phyloP scores from a whole-genome alignment of 2,113 vertebrate species.

The Rhadina sibilatrix region DNA sequence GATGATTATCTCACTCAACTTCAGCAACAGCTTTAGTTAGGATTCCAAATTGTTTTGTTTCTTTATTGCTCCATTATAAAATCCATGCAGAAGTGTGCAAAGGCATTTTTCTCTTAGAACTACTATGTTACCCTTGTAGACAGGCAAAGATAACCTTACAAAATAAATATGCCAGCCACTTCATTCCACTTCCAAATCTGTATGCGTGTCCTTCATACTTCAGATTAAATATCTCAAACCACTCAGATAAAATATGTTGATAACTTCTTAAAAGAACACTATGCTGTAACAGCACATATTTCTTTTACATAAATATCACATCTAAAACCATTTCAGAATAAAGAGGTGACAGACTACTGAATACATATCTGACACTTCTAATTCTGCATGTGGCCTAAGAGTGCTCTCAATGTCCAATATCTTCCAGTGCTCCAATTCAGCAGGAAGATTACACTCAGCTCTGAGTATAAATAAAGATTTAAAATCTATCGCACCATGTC shows the following conservation, averaged over 20 bases:
- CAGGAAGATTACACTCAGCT: background rate
- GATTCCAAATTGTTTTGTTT: background rate
- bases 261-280: slow-evolving; percentile 1
- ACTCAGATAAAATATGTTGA: background rate
- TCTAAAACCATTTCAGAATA: background rate
- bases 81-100: background rate
- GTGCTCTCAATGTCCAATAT: background rate
- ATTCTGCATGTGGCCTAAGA: background rate
- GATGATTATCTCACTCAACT: background rate
- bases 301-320: background rate
- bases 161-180: slow-evolving; percentile 19
- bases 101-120: slow-evolving; percentile 20
- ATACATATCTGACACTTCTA: background rate
- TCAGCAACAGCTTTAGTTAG: background rate
- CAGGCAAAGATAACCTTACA: slow-evolving; percentile 28
- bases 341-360: background rate
- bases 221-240: background rate
- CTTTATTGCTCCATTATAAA: background rate
- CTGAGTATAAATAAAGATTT: background rate
- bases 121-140: background rate
- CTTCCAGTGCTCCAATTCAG: background rate
- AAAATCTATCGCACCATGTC: background rate
- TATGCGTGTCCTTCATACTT: background rate
- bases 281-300: background rate
- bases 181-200: background rate